Evolutionary conservation across 2,113 vertebrate genomes (phyloP), one percentile per base, ranked within the genome.

Genomic region (Oenanthe melanoleuca): DNA sequence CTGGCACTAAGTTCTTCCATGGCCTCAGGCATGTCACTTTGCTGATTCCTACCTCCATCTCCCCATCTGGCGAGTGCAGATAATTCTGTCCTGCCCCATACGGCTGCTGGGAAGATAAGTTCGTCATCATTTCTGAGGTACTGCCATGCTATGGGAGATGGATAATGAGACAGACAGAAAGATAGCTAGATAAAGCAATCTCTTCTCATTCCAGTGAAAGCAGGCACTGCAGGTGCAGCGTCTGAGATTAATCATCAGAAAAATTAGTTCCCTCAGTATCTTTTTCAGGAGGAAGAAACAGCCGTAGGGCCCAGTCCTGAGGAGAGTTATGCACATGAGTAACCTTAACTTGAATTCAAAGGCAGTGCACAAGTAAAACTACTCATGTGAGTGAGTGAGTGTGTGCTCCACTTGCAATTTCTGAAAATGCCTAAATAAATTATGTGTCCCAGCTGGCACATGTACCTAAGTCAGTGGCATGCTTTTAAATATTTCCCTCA

Each of bases 181-280:
- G 94, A 96, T 84, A 92, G 85, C 86, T 52, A 95, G 95, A 96
- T 96, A 96, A 94, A 95, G 96, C 95, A 95, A 95, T 96, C 93
- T 90, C 60, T 92, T 45, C 88, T 92, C 82, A 86, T 92, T 84
- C 92, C 79, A 90, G 90, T 95, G 95, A 94, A 93, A 93, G 95
- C 86, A 79, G 88, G 49, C 93, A 81, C 95, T 96, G 92, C 94
- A 95, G 94, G 88, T 95, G 95, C 93, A 84, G 72, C 52, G 57
- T 94, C 94, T 56, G 93, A 95, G 93, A 96, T 95, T 96, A 96
- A 93, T 95, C 93, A 96, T 88, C 90, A 95, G 95, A 95, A 96
- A 96, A 97, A 96, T 96, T 95, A 95, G 93, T 92, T 94, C 72
- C 77, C 72, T 88, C 92, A 94, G 87, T 93, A 92, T 93, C 78